phyloP scores from a whole-genome alignment of 2,888 invertebrate genomes.

The Stomorhina lunata region DNA sequence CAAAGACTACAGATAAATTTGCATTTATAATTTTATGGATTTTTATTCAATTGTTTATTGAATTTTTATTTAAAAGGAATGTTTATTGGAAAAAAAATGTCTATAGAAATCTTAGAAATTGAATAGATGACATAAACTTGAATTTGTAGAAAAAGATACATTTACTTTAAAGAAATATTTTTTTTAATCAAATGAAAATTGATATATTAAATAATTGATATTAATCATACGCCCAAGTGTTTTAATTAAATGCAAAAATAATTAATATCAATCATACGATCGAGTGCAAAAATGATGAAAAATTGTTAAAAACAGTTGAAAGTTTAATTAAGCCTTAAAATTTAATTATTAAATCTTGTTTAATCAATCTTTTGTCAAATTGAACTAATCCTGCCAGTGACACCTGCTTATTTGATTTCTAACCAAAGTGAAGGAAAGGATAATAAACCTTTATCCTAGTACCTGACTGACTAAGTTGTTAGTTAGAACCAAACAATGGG shows the following conservation, averaged over 20 bases:
- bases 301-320: too few relatives aligned
- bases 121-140: constrained; percentile 14
- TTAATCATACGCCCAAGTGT: too few relatives aligned
- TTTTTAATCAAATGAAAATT: too few relatives aligned
- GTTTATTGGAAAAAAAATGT: constrained; percentile 32
- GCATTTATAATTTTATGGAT: constrained; percentile 41
- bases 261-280: too few relatives aligned
- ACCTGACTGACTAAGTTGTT: constrained; percentile 13
- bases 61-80: constrained; percentile 42
- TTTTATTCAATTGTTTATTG: constrained; percentile 47
- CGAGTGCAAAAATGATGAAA: too few relatives aligned
- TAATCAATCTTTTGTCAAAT: not conserved
- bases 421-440: not conserved
- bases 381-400: not conserved
- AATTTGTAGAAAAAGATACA: not conserved
- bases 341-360: too few relatives aligned
- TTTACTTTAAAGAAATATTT: not conserved
- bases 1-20: constrained; percentile 39
- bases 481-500: constrained; percentile 27
- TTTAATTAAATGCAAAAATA: too few relatives aligned
- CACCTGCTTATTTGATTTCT: not conserved
- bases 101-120: constrained; percentile 4
- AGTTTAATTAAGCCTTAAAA: too few relatives aligned
- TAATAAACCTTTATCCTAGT: not conserved
- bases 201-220: too few relatives aligned